Evolutionary conservation across 2,888 invertebrate species (phyloP), one percentile per base, ranked within the genome.

Genomic region (Drosophila pegasa): DNA sequence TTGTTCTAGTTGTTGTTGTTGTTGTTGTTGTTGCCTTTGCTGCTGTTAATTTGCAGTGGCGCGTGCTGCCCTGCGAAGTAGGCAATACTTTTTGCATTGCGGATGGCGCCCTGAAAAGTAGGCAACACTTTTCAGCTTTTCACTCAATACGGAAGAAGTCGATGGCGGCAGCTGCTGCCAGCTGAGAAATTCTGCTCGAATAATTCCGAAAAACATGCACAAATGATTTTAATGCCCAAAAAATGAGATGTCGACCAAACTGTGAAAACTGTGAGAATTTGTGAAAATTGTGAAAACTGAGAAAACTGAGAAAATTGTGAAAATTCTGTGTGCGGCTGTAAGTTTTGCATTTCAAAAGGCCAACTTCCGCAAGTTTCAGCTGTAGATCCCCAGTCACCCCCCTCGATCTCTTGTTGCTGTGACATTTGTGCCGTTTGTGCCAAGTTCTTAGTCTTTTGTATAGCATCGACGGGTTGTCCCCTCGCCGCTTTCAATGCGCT

Each of bases 161-260:
- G n/a, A n/a, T n/a, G n/a, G n/a, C n/a, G n/a, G 51, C 62, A 78
- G 70, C 87, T 71, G 87, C 87, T 81, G 81, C 74, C 67, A 72
- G 66, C 71, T 68, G 63, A 82, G 71, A 75, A 88, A 86, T 87
- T 71, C 79, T 83, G 88, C 85, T 86, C 65, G 88, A 86, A 88
- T 86, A 83, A 86, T 86, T 86, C 65, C 51, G 47, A 72, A 78
- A 72, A 88, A 79, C 80, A 86, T 75, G 74, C 68, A 57, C 67
- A 84, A 74, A 64, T 76, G 59, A 82, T 79, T 87, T 81, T 73
- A 72, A 81, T 70, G 59, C 71, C 71, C 45, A 68, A 76, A 64
- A 66, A 31, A 31, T 0, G 1, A n/a, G 41, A 25, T 43, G 25
- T 52, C 18, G 27, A 40, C 55, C 38, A 35, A 52, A 40, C 25